Percentiles rank a stretch among this genome's conserved stretches.
These are phyloP conservation scores for Fabriciana adippe DNA, from an alignment of 2,888 invertebrate species.

Conservation along the genomic window DNA sequence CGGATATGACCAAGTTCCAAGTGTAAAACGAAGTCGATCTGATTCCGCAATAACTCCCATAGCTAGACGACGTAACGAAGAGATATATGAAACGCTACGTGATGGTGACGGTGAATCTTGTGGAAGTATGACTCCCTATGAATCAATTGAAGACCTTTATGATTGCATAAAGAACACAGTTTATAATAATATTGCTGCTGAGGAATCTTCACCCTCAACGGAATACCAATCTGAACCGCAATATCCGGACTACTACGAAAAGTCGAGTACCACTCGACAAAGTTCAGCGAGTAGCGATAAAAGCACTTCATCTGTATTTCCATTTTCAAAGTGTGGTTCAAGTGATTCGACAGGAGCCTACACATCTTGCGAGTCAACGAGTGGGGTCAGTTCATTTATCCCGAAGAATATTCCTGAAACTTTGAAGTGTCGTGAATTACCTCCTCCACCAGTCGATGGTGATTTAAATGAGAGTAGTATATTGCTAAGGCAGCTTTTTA, in stretches of 20 bases:
- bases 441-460: constrained; percentile 61
- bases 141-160: constrained; percentile 77
- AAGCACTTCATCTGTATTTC: constrained; percentile 77
- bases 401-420: constrained; percentile 66
- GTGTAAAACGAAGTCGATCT: constrained; percentile 73
- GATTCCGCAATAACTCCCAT: constrained; percentile 74
- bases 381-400: constrained; percentile 70
- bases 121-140: constrained; percentile 76
- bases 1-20: constrained; percentile 73
- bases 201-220: constrained; percentile 72
- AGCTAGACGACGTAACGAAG: constrained; percentile 65
- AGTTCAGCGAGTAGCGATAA: constrained; percentile 76
- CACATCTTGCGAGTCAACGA: constrained; percentile 75
- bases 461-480: constrained; percentile 70
- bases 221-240: constrained; percentile 73
- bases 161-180: constrained; percentile 77
- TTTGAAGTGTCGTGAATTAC: constrained; percentile 67
- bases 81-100: constrained; percentile 70
- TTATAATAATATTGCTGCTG: constrained; percentile 64
- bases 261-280: constrained; percentile 68
- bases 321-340: constrained; percentile 78
- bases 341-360: constrained; percentile 74
- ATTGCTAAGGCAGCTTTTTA: constrained; percentile 82
- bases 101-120: constrained; percentile 70
- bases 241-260: constrained; percentile 72